phyloP scores from a whole-genome alignment of 2,888 invertebrate species.

The Drosophila quinaria region DNA sequence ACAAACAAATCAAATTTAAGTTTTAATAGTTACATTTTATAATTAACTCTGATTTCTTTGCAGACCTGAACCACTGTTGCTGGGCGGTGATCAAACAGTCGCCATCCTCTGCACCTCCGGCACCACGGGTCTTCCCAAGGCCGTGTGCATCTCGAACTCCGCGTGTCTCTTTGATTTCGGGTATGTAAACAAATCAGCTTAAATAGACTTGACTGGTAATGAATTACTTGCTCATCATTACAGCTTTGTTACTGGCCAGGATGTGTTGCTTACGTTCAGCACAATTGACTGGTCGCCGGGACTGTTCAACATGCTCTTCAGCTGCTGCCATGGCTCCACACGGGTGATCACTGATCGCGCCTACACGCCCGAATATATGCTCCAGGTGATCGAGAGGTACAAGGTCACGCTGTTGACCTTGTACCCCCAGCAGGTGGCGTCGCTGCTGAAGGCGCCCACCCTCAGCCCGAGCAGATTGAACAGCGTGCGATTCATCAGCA shows the following conservation, averaged over 20 bases:
- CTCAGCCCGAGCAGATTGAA: conserved; percentile 63
- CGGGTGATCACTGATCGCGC: conserved; percentile 81
- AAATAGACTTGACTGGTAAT: not conserved
- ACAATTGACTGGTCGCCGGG: conserved; percentile 83
- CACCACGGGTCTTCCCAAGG: conserved; percentile 82
- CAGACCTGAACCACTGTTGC: conserved; percentile 72
- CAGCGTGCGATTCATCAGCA: conserved; percentile 73
- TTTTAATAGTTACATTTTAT: too few relatives aligned
- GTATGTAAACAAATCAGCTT: conserved; percentile 45
- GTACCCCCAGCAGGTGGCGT: conserved; percentile 74
- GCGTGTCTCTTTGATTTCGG: conserved; percentile 82
- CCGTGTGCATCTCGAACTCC: conserved; percentile 80
- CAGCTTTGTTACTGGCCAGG: conserved; percentile 80
- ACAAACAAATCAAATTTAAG: too few relatives aligned
- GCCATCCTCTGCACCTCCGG: conserved; percentile 84
- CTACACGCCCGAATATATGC: conserved; percentile 75
- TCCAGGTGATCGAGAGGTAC: conserved; percentile 79
- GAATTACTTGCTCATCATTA: not conserved
- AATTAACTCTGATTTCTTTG: too few relatives aligned
- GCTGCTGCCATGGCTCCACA: conserved; percentile 77
- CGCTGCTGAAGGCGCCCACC: conserved; percentile 68
- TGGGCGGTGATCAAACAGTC: conserved; percentile 83
- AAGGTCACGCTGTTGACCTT: conserved; percentile 74
- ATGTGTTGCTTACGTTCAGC: conserved; percentile 79
- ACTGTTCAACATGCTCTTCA: conserved; percentile 77